Percentiles rank a stretch among this genome's conserved stretches.
phyloP scores from a whole-genome alignment of 2,888 invertebrate genomes.

The Drosophila paracracens region DNA sequence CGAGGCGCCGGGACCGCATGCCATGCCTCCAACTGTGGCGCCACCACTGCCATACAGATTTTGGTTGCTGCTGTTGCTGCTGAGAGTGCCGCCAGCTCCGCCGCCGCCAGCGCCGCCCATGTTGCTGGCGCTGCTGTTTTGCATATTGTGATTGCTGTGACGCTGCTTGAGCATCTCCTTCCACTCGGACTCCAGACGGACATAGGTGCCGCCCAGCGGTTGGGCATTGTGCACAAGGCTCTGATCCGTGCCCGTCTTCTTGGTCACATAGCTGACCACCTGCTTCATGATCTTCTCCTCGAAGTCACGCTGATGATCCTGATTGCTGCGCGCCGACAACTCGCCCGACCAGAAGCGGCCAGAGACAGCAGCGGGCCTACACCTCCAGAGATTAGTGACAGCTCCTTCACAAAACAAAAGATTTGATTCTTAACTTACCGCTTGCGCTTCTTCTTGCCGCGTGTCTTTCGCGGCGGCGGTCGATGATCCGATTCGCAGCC shows the following conservation, averaged over 20 bases:
- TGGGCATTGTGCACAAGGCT: constrained; percentile 63
- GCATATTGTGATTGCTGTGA: constrained; percentile 62
- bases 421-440: constrained; percentile 32
- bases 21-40: constrained; percentile 30
- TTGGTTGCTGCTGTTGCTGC: constrained; percentile 32
- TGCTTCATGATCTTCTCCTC: constrained; percentile 91
- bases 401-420: not conserved
- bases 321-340: constrained; percentile 92
- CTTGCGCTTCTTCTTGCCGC: constrained; percentile 69
- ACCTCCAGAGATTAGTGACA: not conserved
- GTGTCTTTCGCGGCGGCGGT: constrained; percentile 60
- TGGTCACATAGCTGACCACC: constrained; percentile 82
- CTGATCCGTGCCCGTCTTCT: constrained; percentile 83
- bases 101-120: constrained; percentile 4
- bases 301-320: constrained; percentile 93
- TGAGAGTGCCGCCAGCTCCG: not conserved
- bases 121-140: constrained; percentile 12
- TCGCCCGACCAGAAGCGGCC: constrained; percentile 91
- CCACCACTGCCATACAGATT: constrained; percentile 28
- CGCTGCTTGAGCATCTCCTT: constrained; percentile 86
- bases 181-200: constrained; percentile 91
- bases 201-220: constrained; percentile 89
- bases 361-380: constrained; percentile 80
- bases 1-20: constrained; percentile 22
- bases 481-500: constrained; percentile 84